Percentiles rank a stretch among this genome's conserved stretches.
Evolutionary conservation across 2,113 vertebrate species (phyloP).

Genomic region (Paralichthys olivaceus): DNA sequence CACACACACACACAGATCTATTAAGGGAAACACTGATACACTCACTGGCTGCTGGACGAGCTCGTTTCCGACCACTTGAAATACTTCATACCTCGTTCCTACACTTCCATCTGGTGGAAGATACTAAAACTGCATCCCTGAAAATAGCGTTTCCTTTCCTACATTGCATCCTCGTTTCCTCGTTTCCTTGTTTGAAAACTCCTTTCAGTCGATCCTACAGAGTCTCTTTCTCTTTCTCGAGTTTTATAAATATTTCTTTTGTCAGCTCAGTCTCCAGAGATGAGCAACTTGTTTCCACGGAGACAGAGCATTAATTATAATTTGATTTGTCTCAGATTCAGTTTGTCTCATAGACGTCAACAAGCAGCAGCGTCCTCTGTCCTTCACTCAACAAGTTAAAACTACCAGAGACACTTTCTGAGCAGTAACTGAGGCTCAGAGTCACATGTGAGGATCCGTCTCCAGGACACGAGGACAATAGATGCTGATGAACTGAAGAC

Average conservation of each 20-base stretch:
- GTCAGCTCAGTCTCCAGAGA: neutral
- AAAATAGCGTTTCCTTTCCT: neutral
- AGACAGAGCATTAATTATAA: too few species aligned
- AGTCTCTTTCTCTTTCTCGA: neutral
- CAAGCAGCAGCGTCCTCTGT: too few species aligned
- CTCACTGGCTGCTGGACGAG: neutral
- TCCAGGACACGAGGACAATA: too few species aligned
- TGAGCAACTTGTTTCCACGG: too few species aligned
- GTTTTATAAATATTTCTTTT: neutral
- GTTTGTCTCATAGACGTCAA: too few species aligned
- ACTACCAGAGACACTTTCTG: too few species aligned
- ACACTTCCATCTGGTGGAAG: slow-evolving; percentile 60
- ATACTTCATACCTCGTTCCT: neutral
- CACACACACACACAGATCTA: slow-evolving; percentile 8
- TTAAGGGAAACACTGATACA: neutral
- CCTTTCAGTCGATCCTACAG: too few species aligned
- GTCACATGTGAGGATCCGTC: too few species aligned
- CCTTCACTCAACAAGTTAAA: too few species aligned
- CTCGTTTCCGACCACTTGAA: neutral
- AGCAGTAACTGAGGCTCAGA: too few species aligned
- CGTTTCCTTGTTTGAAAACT: neutral
- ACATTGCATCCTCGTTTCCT: neutral
- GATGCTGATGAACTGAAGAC: too few species aligned
- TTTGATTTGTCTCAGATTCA: too few species aligned
- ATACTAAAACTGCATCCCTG: slow-evolving; percentile 2